phyloP scores from a whole-genome alignment of 1,140 invertebrate genomes.

The Pollicipes pollicipes region DNA sequence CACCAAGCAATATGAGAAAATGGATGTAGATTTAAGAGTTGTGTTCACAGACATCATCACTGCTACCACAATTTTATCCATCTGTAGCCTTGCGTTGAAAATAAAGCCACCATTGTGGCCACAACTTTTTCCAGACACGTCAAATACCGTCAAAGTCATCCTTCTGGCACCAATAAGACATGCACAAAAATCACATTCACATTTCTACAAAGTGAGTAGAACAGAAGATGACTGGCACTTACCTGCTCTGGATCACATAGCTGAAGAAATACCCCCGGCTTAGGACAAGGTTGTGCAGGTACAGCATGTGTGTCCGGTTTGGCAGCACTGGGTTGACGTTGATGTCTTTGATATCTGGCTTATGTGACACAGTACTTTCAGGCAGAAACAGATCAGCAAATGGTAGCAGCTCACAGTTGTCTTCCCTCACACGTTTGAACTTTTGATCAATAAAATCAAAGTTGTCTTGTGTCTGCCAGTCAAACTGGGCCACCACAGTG shows the following conservation, averaged over 20 bases:
- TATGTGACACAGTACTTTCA: constrained; percentile 63
- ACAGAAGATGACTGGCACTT: no score
- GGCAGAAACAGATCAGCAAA: constrained; percentile 52
- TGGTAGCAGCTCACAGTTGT: not conserved
- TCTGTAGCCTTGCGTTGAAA: no score
- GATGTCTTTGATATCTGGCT: constrained; percentile 85
- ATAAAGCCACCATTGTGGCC: no score
- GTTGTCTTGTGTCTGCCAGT: not conserved
- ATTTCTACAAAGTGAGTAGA: no score
- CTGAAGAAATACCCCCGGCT: constrained; percentile 86
- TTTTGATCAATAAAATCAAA: not conserved
- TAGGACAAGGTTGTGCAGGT: constrained; percentile 89
- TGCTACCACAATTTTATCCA: no score
- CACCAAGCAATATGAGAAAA: no score
- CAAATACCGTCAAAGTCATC: no score
- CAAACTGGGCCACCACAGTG: not conserved
- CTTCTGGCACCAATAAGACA: no score
- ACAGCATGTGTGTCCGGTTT: constrained; percentile 77
- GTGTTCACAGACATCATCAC: no score
- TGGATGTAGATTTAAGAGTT: no score
- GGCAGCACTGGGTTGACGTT: constrained; percentile 89
- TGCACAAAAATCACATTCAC: no score
- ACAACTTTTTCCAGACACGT: no score
- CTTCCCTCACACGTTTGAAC: not conserved
- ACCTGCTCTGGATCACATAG: constrained; percentile 79